phyloP scores from a whole-genome alignment of 2,888 invertebrate species.

The Apamea epomidion region DNA sequence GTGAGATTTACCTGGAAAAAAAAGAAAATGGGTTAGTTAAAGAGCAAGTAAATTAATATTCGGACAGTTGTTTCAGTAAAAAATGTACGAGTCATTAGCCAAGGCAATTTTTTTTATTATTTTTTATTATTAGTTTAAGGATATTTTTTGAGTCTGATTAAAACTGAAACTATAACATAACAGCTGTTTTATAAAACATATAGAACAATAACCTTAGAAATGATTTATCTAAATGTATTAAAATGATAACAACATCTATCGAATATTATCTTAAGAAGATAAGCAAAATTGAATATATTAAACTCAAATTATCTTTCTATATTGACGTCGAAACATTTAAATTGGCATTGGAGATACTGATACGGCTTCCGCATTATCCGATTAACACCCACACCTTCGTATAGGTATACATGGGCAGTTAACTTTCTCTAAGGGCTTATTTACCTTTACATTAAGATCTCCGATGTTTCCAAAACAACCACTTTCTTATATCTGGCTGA shows the following conservation, averaged over 20 bases:
- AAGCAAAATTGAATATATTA: constrained; percentile 17
- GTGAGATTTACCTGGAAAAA: constrained; percentile 68
- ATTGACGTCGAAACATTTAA: not conserved
- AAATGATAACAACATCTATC: constrained; percentile 19
- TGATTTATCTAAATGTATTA: constrained; percentile 6
- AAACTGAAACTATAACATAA: not conserved
- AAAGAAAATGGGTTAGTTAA: constrained; percentile 52
- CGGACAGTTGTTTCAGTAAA: not conserved
- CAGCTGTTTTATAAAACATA: constrained; percentile 20
- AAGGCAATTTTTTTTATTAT: not conserved
- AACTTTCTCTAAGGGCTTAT: not conserved
- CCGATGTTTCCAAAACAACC: not conserved
- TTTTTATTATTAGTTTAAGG: not conserved
- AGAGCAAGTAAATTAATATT: constrained; percentile 38
- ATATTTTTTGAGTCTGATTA: not conserved
- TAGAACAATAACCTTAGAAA: not conserved
- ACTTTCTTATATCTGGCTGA: not conserved
- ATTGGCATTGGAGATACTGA: constrained; percentile 32
- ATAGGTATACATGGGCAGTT: not conserved
- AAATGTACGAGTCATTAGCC: not conserved
- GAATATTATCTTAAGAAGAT: constrained; percentile 34
- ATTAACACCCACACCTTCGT: constrained; percentile 6
- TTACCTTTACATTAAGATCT: not conserved
- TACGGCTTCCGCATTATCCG: constrained; percentile 36
- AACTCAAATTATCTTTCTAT: constrained; percentile 22